phyloP scores from a whole-genome alignment of 2,797 vertebrate genomes.

The Lycodopsis pacificus region DNA sequence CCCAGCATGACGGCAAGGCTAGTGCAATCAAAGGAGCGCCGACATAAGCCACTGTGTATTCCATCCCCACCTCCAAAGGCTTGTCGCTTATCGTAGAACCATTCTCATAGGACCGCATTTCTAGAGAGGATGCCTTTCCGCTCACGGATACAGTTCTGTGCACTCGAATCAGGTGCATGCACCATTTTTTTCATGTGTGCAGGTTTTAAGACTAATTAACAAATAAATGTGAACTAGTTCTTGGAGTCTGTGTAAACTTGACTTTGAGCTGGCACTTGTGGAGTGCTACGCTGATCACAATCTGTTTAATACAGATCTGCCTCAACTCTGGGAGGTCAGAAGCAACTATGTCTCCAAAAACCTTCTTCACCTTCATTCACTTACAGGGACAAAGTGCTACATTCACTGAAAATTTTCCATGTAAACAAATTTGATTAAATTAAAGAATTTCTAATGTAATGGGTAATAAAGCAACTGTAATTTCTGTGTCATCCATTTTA shows the following conservation, averaged over 20 bases:
- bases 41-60: background rate
- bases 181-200: background rate
- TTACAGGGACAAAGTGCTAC: slow-evolving; percentile 22
- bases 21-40: background rate
- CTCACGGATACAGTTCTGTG: background rate
- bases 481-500: background rate
- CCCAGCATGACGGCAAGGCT: background rate
- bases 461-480: background rate
- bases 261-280: too few relatives aligned
- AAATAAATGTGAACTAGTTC: background rate
- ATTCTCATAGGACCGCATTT: background rate
- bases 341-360: background rate
- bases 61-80: background rate
- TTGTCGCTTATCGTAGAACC: too few relatives aligned
- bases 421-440: background rate
- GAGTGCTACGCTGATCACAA: too few relatives aligned
- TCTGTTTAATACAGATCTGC: background rate
- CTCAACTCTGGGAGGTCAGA: slow-evolving; percentile 1
- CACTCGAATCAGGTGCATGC: background rate
- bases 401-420: background rate
- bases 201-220: background rate
- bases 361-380: background rate
- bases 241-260: background rate
- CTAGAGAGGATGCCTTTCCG: background rate
- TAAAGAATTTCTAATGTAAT: background rate